Evolutionary conservation across 2,888 invertebrate genomes (phyloP).

Genomic region (Sycophila texana): DNA sequence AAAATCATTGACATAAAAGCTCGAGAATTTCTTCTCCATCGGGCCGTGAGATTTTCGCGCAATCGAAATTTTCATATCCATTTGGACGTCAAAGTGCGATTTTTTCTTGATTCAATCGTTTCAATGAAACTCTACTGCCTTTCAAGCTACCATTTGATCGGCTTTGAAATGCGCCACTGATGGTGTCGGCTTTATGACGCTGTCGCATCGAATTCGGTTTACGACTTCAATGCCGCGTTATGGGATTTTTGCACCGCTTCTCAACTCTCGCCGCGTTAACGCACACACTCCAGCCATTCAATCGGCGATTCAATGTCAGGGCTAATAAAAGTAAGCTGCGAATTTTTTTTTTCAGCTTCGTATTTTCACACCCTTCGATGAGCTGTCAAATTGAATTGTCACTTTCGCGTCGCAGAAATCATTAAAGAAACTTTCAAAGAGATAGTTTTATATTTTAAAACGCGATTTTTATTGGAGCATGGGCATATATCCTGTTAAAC

Average conservation of each 20-base stretch:
- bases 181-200: constrained; percentile 27
- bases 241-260: constrained; percentile 28
- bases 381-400: not conserved
- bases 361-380: not conserved
- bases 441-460: too few relatives aligned
- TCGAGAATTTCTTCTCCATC: too few relatives aligned
- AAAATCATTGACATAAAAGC: too few relatives aligned
- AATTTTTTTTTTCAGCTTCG: constrained; percentile 1
- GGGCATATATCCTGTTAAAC: too few relatives aligned
- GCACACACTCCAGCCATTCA: not conserved
- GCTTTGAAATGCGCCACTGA: constrained; percentile 27
- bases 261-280: not conserved
- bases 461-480: too few relatives aligned
- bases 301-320: not conserved
- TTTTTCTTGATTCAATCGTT: not conserved
- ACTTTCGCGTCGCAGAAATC: too few relatives aligned
- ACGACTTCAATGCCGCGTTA: constrained; percentile 29
- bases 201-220: constrained; percentile 42
- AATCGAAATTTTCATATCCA: constrained; percentile 20
- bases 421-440: too few relatives aligned
- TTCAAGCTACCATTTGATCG: constrained; percentile 28
- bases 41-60: not conserved
- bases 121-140: not conserved
- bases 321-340: constrained; percentile 19
- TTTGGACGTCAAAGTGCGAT: constrained; percentile 10